Conservation (phyloP, 2,888 invertebrate species). For the Metalampra italica region DNA sequence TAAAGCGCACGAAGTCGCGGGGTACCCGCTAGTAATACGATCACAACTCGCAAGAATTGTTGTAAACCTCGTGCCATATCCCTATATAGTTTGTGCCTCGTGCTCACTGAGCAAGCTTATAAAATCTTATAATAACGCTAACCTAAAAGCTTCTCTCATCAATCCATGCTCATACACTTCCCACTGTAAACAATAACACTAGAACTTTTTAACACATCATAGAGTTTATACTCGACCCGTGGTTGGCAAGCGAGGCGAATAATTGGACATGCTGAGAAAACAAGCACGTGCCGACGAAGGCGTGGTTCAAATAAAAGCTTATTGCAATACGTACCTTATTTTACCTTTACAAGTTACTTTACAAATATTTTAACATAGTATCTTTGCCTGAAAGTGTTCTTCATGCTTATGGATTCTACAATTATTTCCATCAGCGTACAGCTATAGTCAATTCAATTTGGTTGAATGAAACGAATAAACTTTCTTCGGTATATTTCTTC, state of each 20-base stretch:
- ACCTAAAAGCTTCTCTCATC: conserved; percentile 67
- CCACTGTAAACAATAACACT: conserved; percentile 71
- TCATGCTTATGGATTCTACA: too few relatives aligned
- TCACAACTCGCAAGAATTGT: not conserved
- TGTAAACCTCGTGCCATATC: conserved; percentile 7
- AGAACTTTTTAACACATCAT: conserved; percentile 71
- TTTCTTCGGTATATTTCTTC: too few relatives aligned
- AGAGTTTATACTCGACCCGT: conserved; percentile 21
- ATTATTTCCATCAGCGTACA: too few relatives aligned
- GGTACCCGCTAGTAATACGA: too few relatives aligned
- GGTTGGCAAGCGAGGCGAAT: conserved; percentile 49
- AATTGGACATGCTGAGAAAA: conserved; percentile 71
- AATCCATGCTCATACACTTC: conserved; percentile 52
- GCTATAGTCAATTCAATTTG: too few relatives aligned
- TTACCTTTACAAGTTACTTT: too few relatives aligned
- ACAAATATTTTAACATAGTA: too few relatives aligned
- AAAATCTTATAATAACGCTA: conserved; percentile 1
- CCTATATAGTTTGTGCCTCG: too few relatives aligned
- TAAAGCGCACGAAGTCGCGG: too few relatives aligned
- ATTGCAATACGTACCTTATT: conserved; percentile 8
- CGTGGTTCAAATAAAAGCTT: conserved; percentile 35
- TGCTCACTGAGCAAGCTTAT: conserved; percentile 8
- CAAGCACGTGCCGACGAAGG: conserved; percentile 50
- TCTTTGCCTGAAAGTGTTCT: too few relatives aligned
- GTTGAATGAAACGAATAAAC: too few relatives aligned